Evolutionary conservation across 2,888 invertebrate species (phyloP).

Genomic region (Osedax frankpressi): DNA sequence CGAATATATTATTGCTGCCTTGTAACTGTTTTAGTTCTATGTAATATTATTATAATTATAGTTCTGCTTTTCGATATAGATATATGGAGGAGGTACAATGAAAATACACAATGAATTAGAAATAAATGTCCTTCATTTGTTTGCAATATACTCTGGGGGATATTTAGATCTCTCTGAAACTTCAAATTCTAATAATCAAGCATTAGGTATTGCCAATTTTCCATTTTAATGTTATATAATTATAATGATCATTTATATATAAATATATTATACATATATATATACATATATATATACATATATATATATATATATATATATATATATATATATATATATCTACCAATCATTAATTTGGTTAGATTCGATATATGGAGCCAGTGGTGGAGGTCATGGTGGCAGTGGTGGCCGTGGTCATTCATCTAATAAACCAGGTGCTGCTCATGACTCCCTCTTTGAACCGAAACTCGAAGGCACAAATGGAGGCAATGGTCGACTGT

Average conservation of each 20-base stretch:
- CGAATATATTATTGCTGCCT: too few relatives aligned
- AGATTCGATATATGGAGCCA: conserved; percentile 31
- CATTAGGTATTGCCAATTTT: too few relatives aligned
- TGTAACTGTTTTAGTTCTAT: too few relatives aligned
- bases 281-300: not conserved
- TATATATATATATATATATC: not conserved
- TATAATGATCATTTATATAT: too few relatives aligned
- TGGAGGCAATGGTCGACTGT: conserved; percentile 30
- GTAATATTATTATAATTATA: too few relatives aligned
- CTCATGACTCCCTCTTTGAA: conserved; percentile 30
- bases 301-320: not conserved
- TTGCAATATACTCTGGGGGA: not conserved
- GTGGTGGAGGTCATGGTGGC: conserved; percentile 36
- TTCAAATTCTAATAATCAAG: too few relatives aligned
- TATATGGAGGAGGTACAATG: not conserved
- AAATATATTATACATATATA: not conserved
- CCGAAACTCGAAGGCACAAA: conserved; percentile 30
- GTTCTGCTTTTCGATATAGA: not conserved
- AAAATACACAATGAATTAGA: not conserved
- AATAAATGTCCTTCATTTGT: not conserved
- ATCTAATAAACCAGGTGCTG: conserved; percentile 27
- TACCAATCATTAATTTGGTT: not conserved
- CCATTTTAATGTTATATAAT: too few relatives aligned
- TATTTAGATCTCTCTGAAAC: not conserved
- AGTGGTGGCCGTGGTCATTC: conserved; percentile 32